Conservation (phyloP, 37 sponge, comb jelly and placozoan species). For the Aplysina aerophoba region DNA sequence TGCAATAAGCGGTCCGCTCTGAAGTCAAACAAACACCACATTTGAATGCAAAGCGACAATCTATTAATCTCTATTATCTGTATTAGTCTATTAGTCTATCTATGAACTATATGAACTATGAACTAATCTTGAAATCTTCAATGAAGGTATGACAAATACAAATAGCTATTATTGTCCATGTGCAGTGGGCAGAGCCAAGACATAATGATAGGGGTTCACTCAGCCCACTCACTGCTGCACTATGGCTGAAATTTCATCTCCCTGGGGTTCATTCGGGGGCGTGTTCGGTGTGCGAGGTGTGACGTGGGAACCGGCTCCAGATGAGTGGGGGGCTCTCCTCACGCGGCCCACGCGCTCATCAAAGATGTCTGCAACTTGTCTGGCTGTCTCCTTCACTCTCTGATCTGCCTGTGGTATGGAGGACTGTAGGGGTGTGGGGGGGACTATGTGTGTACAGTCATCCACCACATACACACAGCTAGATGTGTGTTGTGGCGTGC, state of each 20-base stretch:
- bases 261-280: neutral
- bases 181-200: neutral
- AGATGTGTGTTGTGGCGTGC: too few species aligned
- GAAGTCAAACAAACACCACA: neutral
- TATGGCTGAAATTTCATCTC: neutral
- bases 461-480: too few species aligned
- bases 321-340: neutral
- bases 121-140: too few species aligned
- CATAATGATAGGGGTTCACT: constrained; percentile 14
- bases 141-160: neutral
- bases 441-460: too few species aligned
- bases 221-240: neutral
- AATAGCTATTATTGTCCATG: neutral
- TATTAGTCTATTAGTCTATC: too few species aligned
- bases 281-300: constrained; percentile 4
- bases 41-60: neutral
- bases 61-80: neutral
- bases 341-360: neutral
- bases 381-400: neutral
- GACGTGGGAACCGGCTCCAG: neutral
- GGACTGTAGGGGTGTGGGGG: neutral
- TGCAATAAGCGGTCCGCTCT: neutral
- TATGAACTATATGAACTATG: too few species aligned
- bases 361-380: neutral
- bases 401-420: neutral